These are phyloP conservation scores for Rotaria socialis DNA, from an alignment of 2,888 invertebrate genomes.

Conservation along the genomic window DNA sequence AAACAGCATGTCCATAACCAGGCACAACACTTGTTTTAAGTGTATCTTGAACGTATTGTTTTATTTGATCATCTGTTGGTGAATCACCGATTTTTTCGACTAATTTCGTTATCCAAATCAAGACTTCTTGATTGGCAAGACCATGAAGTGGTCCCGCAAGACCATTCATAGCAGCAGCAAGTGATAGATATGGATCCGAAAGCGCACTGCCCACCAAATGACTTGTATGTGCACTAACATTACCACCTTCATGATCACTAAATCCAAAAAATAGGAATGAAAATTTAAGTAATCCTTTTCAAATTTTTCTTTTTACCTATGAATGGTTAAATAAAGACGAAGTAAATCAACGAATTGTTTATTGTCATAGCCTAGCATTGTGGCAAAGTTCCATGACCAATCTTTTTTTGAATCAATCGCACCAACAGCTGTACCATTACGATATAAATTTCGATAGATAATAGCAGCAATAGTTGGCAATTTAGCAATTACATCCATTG, in stretches of 20 bases:
- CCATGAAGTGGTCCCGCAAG: constrained; percentile 91
- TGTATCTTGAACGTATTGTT: constrained; percentile 94
- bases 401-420: constrained; percentile 82
- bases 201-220: constrained; percentile 88
- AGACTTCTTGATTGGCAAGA: constrained; percentile 84
- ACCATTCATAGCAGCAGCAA: constrained; percentile 86
- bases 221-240: constrained; percentile 87
- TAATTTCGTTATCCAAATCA: constrained; percentile 86
- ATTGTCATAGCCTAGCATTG: constrained; percentile 79
- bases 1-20: constrained; percentile 90
- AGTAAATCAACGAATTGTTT: constrained; percentile 79
- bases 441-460: constrained; percentile 78
- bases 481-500: constrained; percentile 92
- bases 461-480: constrained; percentile 86
- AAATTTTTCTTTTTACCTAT: constrained; percentile 63
- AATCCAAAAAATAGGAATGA: not conserved
- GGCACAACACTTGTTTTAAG: constrained; percentile 89
- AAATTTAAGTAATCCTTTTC: too few relatives aligned
- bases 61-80: constrained; percentile 81
- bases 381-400: constrained; percentile 83
- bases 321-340: constrained; percentile 85
- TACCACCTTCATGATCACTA: constrained; percentile 91
- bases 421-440: constrained; percentile 78
- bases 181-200: constrained; percentile 85
- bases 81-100: constrained; percentile 75